Percentiles rank a stretch among this genome's conserved stretches.
Evolutionary conservation across 35 echinoderm and acorn worm species (phyloP).

Genomic region (Lytechinus pictus): DNA sequence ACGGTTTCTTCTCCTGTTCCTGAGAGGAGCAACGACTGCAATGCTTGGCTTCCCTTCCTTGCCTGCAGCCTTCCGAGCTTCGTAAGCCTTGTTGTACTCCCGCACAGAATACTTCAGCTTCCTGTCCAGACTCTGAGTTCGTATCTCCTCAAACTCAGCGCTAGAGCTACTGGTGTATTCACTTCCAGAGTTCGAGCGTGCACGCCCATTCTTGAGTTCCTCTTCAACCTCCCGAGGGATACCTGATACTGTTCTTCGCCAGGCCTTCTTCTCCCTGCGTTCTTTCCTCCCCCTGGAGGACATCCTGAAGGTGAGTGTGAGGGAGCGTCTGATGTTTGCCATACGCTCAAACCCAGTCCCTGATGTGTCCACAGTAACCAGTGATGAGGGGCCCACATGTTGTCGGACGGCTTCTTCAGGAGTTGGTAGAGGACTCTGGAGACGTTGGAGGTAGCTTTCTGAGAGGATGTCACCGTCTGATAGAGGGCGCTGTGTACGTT

Average conservation of each 20-base stretch:
- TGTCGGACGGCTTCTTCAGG: conserved; percentile 84
- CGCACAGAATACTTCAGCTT: conserved; percentile 54
- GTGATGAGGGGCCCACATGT: conserved; percentile 63
- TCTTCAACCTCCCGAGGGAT: conserved; percentile 67
- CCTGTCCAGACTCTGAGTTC: conserved; percentile 79
- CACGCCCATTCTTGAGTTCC: conserved; percentile 60
- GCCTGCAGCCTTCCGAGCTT: conserved; percentile 44
- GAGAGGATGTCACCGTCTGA: conserved; percentile 77
- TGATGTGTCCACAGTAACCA: conserved; percentile 81
- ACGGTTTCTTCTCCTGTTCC: conserved; percentile 43
- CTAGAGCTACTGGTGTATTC: conserved; percentile 56
- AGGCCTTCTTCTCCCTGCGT: conserved; percentile 61
- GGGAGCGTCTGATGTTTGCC: conserved; percentile 78
- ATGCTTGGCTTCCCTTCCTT: conserved; percentile 56
- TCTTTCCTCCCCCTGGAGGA: conserved; percentile 53
- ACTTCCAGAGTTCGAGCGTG: conserved; percentile 45
- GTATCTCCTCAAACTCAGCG: conserved; percentile 62
- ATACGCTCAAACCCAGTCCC: conserved; percentile 88
- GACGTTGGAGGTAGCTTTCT: conserved; percentile 64
- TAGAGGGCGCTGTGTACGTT: conserved; percentile 66
- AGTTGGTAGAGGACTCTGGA: conserved; percentile 81
- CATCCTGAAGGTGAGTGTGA: conserved; percentile 57
- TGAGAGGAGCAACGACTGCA: conserved; percentile 70
- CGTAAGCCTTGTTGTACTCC: conserved; percentile 40
- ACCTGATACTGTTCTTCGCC: conserved; percentile 79